A percentile compares a stretch with the other conserved stretches of the same genome.
phyloP scores from a whole-genome alignment of 2,113 vertebrate species.

The western clawed frog (Xenopus tropicalis) region DNA sequence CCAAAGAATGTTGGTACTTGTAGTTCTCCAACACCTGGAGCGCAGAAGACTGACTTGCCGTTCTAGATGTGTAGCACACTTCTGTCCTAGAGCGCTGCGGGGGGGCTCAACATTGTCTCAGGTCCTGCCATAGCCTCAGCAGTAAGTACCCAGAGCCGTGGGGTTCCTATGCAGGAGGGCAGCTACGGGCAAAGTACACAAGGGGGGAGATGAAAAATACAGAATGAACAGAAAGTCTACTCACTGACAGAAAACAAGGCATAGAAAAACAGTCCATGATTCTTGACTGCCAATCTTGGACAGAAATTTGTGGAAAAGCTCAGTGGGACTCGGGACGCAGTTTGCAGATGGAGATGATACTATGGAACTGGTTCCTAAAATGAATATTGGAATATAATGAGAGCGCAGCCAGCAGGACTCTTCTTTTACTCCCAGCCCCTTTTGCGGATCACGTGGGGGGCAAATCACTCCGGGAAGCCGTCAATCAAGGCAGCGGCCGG shows the following conservation, averaged over 20 bases:
- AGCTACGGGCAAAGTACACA: too few species aligned
- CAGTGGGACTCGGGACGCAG: constrained; percentile 64
- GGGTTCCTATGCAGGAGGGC: too few species aligned
- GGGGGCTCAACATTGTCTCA: too few species aligned
- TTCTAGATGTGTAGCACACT: too few species aligned
- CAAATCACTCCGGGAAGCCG: constrained; percentile 3
- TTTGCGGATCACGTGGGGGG: constrained; percentile 54
- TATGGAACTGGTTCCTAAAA: constrained; percentile 59
- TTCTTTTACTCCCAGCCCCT: constrained; percentile 65
- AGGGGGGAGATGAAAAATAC: too few species aligned
- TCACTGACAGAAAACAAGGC: constrained; percentile 98
- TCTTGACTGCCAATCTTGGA: constrained; percentile 83
- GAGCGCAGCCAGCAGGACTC: constrained; percentile 49
- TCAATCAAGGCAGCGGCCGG: constrained; percentile 12
- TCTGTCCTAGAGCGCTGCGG: too few species aligned
- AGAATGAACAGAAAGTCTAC: constrained; percentile 57
- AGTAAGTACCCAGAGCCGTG: too few species aligned
- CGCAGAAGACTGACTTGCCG: too few species aligned
- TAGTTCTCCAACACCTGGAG: too few species aligned
- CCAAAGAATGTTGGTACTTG: too few species aligned
- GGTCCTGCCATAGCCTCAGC: too few species aligned
- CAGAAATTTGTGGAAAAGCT: constrained; percentile 78
- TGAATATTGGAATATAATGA: constrained; percentile 65
- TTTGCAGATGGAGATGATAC: constrained; percentile 62
- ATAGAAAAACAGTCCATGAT: constrained; percentile 98